Percentiles rank a stretch among this genome's conserved stretches.
Conservation (phyloP, 2,888 invertebrate species). For the Pimpla rufipes region DNA sequence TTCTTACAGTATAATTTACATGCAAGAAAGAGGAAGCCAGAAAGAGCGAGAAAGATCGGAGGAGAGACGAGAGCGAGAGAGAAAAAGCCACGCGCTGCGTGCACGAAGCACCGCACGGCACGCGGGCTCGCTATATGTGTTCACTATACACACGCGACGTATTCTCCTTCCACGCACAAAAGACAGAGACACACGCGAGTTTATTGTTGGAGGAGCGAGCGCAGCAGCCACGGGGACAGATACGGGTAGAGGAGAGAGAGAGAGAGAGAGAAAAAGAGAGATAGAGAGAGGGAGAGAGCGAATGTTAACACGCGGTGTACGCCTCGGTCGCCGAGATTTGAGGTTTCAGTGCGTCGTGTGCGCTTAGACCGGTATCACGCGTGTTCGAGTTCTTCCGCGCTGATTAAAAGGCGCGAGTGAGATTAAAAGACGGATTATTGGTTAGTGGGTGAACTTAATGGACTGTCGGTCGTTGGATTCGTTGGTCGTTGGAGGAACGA, state of each 20-base stretch:
- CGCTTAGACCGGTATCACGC: constrained; percentile 76
- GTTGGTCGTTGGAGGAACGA: background rate
- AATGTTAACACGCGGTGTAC: constrained; percentile 60
- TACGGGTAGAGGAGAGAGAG: constrained; percentile 8
- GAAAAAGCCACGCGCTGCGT: constrained; percentile 39
- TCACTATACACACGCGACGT: constrained; percentile 14
- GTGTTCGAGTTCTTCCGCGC: constrained; percentile 41
- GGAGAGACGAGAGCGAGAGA: constrained; percentile 46
- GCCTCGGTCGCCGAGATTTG: constrained; percentile 73
- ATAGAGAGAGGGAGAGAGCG: constrained; percentile 21
- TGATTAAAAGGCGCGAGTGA: background rate
- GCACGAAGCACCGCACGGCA: constrained; percentile 17
- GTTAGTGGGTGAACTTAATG: background rate
- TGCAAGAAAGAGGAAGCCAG: constrained; percentile 8
- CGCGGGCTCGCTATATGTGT: constrained; percentile 11
- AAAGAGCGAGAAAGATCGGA: constrained; percentile 32
- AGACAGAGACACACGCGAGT: constrained; percentile 72
- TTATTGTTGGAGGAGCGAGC: constrained; percentile 80
- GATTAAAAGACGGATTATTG: background rate
- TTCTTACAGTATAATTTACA: constrained; percentile 45
- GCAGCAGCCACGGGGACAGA: constrained; percentile 22
- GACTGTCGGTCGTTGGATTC: background rate
- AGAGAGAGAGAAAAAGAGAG: background rate
- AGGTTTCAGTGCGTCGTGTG: constrained; percentile 79
- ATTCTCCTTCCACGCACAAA: constrained; percentile 45